Conservation (phyloP, 1,140 invertebrate species). For the Drosophila busckii region DNA sequence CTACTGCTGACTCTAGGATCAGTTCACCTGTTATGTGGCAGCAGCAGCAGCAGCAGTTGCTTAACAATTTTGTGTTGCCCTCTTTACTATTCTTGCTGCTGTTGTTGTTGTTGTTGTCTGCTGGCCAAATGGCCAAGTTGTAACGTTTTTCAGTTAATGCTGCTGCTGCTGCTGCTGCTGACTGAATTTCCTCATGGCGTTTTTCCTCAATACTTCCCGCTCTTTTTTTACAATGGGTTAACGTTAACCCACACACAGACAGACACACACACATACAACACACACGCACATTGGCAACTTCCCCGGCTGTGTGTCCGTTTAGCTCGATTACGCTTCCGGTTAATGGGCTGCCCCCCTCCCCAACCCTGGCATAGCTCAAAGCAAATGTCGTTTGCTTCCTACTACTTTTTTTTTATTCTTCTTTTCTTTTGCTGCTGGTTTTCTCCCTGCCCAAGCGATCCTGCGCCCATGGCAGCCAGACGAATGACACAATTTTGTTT, state of each 20-base stretch:
- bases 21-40: too few relatives aligned
- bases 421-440: too few relatives aligned
- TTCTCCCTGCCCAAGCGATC: conserved; percentile 36
- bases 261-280: conserved; percentile 8
- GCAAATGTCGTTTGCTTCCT: conserved; percentile 24
- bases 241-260: conserved; percentile 23
- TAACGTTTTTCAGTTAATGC: conserved; percentile 27
- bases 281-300: conserved; percentile 42
- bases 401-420: conserved; percentile 14
- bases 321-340: conserved; percentile 74
- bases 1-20: too few relatives aligned
- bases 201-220: conserved; percentile 68
- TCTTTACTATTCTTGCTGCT: too few relatives aligned
- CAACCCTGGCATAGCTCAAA: background rate
- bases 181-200: conserved; percentile 56
- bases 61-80: too few relatives aligned
- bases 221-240: conserved; percentile 51
- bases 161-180: conserved; percentile 20
- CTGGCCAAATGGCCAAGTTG: conserved; percentile 35
- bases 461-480: conserved; percentile 38
- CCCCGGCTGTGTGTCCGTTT: conserved; percentile 56
- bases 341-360: conserved; percentile 21
- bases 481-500: conserved; percentile 75
- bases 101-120: too few relatives aligned
- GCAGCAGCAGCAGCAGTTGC: too few relatives aligned